Conservation (phyloP, 2,797 vertebrate species). For the Parauchenoglanis ngamensis region DNA sequence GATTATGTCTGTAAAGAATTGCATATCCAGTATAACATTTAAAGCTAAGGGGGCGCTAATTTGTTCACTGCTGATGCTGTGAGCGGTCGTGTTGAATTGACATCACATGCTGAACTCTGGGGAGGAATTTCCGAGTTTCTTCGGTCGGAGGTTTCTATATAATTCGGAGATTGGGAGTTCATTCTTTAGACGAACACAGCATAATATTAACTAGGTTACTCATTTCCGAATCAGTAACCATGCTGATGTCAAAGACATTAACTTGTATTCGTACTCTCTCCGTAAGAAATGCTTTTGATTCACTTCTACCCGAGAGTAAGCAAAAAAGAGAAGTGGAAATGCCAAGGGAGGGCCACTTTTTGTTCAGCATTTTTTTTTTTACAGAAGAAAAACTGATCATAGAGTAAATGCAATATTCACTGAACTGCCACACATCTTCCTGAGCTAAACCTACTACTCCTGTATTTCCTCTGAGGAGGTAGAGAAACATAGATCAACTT, state of each 20-base stretch:
- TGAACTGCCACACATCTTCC: not conserved
- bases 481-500: conserved; percentile 72
- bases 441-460: conserved; percentile 24
- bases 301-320: not conserved
- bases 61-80: not conserved
- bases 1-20: not conserved
- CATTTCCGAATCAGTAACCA: not conserved
- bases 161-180: too few species aligned
- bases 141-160: not conserved
- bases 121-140: not conserved
- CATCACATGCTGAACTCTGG: not conserved
- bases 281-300: not conserved
- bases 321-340: not conserved
- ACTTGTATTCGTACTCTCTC: not conserved
- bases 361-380: not conserved
- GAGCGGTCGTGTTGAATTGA: not conserved
- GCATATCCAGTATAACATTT: not conserved
- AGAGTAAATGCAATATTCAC: not conserved
- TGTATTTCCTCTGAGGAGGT: conserved; percentile 47
- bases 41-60: not conserved
- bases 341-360: not conserved
- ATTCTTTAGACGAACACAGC: not conserved
- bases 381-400: not conserved
- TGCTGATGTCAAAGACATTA: too few species aligned
- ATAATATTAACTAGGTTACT: not conserved